A percentile compares a stretch with the other conserved stretches of the same genome.
These are phyloP conservation scores for Enteromius treurensis DNA, from an alignment of 2,797 vertebrate genomes.

Conservation along the genomic window DNA sequence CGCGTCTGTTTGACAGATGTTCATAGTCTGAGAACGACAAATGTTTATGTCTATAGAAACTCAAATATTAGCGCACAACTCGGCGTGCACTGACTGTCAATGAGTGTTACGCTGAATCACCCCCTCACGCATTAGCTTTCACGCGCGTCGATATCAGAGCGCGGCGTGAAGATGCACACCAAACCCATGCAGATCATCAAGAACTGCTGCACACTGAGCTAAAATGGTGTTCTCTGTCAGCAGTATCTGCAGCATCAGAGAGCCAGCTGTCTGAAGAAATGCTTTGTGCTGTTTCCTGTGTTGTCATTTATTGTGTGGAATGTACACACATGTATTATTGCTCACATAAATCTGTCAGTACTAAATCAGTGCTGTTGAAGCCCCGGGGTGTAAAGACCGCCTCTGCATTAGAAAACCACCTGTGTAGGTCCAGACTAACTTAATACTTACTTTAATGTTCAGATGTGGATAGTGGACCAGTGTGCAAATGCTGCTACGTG, in stretches of 20 bases:
- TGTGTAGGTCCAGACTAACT: conserved; percentile 56
- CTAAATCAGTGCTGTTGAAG: conserved; percentile 35
- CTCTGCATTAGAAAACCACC: conserved; percentile 40
- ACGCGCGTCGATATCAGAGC: not conserved
- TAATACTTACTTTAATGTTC: conserved; percentile 45
- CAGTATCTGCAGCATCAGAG: conserved; percentile 35
- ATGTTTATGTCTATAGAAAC: conserved; percentile 24
- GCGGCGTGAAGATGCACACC: not conserved
- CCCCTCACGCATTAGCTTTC: not conserved
- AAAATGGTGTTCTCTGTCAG: conserved; percentile 21
- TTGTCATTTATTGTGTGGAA: conserved; percentile 9
- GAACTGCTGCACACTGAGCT: not conserved
- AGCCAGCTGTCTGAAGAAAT: conserved; percentile 51
- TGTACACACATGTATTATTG: conserved; percentile 29
- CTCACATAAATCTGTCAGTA: conserved; percentile 41
- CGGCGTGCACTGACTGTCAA: not conserved
- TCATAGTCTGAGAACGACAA: conserved; percentile 16
- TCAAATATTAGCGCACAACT: conserved; percentile 30
- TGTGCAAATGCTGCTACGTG: not conserved
- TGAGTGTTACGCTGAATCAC: not conserved
- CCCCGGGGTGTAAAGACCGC: conserved; percentile 31
- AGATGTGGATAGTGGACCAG: conserved; percentile 1
- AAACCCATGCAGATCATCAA: conserved; percentile 19
- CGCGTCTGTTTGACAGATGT: conserved; percentile 23
- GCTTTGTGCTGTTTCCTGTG: conserved; percentile 36